Conservation (phyloP, 2,888 invertebrate species). For the Philonicus albiceps region DNA sequence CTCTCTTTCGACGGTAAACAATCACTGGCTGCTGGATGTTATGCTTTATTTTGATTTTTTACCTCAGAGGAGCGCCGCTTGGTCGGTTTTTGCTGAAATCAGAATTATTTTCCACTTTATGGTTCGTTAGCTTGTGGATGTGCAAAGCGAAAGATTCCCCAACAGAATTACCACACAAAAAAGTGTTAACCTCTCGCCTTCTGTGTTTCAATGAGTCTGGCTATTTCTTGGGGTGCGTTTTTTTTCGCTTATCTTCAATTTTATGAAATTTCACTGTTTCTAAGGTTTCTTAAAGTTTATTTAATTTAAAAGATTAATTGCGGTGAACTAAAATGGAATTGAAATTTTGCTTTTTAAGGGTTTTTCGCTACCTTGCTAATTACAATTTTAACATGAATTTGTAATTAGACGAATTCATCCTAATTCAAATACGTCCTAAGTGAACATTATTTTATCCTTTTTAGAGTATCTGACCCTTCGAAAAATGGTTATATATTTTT, state of each 20-base stretch:
- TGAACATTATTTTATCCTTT: too few relatives aligned
- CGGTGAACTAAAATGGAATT: background rate
- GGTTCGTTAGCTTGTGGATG: slow-evolving; percentile 1
- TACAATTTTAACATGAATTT: background rate
- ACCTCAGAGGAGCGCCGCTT: background rate
- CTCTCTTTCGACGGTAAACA: background rate
- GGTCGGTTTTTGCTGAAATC: slow-evolving; percentile 12
- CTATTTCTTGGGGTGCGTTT: background rate
- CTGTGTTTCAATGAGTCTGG: background rate
- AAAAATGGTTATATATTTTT: too few relatives aligned
- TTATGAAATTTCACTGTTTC: background rate
- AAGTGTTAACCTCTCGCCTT: slow-evolving; percentile 15
- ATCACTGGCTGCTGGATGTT: background rate
- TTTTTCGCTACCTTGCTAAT: background rate
- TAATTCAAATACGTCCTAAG: too few relatives aligned
- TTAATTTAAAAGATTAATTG: background rate
- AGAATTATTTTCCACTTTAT: slow-evolving; percentile 30
- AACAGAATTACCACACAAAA: background rate
- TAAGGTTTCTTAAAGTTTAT: background rate
- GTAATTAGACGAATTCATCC: too few relatives aligned
- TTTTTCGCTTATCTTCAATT: background rate
- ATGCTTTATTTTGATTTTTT: background rate
- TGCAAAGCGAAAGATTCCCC: background rate
- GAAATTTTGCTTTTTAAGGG: background rate
- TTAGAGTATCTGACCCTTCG: too few relatives aligned